Evolutionary conservation across 2,888 invertebrate genomes (phyloP).

Genomic region (Marronus borbonicus): DNA sequence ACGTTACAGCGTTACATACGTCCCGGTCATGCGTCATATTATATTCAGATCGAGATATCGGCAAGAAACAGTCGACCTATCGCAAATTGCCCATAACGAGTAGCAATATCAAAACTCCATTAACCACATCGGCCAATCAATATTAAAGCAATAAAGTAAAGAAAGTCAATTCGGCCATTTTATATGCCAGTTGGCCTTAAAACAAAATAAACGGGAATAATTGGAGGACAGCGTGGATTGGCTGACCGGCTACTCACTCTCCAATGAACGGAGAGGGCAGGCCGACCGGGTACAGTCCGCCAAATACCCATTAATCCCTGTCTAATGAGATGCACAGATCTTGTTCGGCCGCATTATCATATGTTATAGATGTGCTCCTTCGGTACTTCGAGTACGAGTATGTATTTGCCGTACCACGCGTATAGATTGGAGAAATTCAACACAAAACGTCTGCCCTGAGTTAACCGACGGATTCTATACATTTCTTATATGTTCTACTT

Average conservation of each 20-base stretch:
- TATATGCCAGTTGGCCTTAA: slow-evolving; percentile 68
- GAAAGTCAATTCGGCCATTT: slow-evolving; percentile 68
- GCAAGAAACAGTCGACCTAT: slow-evolving; percentile 29
- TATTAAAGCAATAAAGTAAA: slow-evolving; percentile 56
- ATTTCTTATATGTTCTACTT: neutral
- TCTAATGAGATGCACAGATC: slow-evolving; percentile 69
- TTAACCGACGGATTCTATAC: slow-evolving; percentile 24
- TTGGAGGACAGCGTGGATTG: slow-evolving; percentile 67
- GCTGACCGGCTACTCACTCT: slow-evolving; percentile 62
- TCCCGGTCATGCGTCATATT: neutral
- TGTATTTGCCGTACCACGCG: neutral
- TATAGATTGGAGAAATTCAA: slow-evolving; percentile 7
- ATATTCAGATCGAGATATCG: slow-evolving; percentile 7
- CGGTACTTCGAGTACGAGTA: slow-evolving; percentile 13
- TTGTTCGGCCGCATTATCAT: slow-evolving; percentile 57
- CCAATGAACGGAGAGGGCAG: slow-evolving; percentile 61
- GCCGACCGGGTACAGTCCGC: slow-evolving; percentile 64
- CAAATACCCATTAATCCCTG: slow-evolving; percentile 67
- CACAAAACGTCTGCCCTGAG: neutral
- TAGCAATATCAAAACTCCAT: slow-evolving; percentile 46
- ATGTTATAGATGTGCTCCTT: slow-evolving; percentile 53
- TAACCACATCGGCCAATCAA: slow-evolving; percentile 50
- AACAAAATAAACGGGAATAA: slow-evolving; percentile 69
- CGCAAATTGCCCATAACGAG: slow-evolving; percentile 42
- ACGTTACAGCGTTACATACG: neutral